Evolutionary conservation across 2,113 vertebrate species (phyloP), one percentile per base, ranked within the genome.

Genomic region (Paedocypris sp.): DNA sequence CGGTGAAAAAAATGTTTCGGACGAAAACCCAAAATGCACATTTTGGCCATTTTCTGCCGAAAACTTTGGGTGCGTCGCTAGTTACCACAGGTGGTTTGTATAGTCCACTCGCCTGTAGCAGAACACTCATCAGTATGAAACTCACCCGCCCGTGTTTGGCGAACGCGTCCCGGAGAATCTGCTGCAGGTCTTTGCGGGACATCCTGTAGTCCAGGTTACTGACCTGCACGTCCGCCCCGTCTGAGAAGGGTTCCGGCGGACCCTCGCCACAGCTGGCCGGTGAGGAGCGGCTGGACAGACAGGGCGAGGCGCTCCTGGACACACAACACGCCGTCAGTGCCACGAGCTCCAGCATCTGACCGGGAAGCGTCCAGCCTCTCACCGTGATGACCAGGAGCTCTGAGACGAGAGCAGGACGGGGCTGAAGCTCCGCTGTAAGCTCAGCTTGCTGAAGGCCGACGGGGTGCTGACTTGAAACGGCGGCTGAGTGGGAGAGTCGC

Each of bases 191-290:
- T 65, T 97, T 97, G 54, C 94, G 89, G 54, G 91, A 94, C 71
- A 97, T 80, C 62, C 93, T 87, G 80, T 98, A 97, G 77, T 99
- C 95, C 53, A 99, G 62, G 67, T 98, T 99, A 70, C 88, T 87
- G 71, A 98, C 84, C 51, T 93, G 93, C 70, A 99, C 60, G 25
- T 94, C 92, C 4, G 82, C 87, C 52, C 95, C 91, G 35, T 93
- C 90, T 33, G 87, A 89, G 77, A 93, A 96, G 2, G 90, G 90
- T 71, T 92, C 89, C 3, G 73, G 10, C 22, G 72, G 70, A 43
- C 82, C 75, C 4, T 84, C 73, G 3, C 78, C 65, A 51, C 73
- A 72, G 15, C 82, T 66, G 39, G 93, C 92, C 2, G 93, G 92
- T 1, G 92, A 94, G 4, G 88, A 88, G 62, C 90, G 84, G 31